phyloP scores from a whole-genome alignment of 2,113 vertebrate genomes.

The Hiodon alosoides region DNA sequence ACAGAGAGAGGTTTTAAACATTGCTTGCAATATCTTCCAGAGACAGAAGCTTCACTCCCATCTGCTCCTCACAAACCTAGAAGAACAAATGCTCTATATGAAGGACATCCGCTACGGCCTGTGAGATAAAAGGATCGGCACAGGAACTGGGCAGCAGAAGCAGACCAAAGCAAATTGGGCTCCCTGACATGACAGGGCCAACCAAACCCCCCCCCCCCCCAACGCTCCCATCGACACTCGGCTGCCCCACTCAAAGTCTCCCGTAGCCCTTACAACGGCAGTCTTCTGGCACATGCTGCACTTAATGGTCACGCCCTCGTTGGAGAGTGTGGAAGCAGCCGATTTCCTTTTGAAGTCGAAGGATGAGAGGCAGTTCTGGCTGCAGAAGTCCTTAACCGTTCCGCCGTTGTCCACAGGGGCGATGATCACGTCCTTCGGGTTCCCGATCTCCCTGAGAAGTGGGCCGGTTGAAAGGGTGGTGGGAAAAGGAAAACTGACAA shows the following conservation, averaged over 20 bases:
- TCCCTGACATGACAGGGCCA: neutral
- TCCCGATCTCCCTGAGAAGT: constrained; percentile 71
- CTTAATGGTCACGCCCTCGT: constrained; percentile 71
- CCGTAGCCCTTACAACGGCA: constrained; percentile 64
- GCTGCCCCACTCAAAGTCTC: neutral
- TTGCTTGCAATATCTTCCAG: neutral
- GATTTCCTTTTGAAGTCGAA: constrained; percentile 77
- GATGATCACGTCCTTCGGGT: constrained; percentile 84
- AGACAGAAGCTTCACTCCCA: neutral
- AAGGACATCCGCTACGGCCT: neutral
- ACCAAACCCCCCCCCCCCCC: neutral
- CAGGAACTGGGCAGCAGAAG: too few species aligned
- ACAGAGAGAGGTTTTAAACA: neutral
- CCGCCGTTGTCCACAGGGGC: constrained; percentile 78
- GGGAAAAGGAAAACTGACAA: neutral
- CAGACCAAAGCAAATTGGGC: neutral
- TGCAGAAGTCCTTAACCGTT: constrained; percentile 85
- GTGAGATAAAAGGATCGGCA: too few species aligned
- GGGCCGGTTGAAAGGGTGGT: neutral
- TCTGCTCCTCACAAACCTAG: too few species aligned
- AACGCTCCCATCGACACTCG: neutral
- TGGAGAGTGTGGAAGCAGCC: constrained; percentile 55
- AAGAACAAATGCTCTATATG: neutral
- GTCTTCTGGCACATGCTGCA: constrained; percentile 91
- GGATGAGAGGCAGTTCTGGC: constrained; percentile 77